Percentiles rank a stretch among this genome's conserved stretches.
phyloP scores from a whole-genome alignment of 2,113 vertebrate species.

The Uria lomvia region DNA sequence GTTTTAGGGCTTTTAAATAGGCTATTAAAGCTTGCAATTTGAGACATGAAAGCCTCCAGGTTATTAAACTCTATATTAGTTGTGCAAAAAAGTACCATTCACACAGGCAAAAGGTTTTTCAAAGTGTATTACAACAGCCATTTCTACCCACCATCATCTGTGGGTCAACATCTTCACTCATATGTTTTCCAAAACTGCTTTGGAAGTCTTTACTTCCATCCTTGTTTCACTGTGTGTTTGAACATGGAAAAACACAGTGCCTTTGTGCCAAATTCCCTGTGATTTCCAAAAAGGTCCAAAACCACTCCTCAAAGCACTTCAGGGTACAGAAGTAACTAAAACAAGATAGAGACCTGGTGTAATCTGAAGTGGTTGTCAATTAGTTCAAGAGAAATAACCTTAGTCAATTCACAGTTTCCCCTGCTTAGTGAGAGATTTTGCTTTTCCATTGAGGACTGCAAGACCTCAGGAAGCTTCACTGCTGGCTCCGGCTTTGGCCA shows the following conservation, averaged over 20 bases:
- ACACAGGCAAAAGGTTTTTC: background rate
- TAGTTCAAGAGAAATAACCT: background rate
- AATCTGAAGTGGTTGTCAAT: background rate
- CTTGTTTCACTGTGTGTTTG: background rate
- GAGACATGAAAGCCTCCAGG: background rate
- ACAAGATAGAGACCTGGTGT: background rate
- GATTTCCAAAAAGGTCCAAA: background rate
- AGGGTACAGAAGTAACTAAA: background rate
- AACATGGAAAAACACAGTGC: background rate
- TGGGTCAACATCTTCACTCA: background rate
- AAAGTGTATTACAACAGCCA: background rate
- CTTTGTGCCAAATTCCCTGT: background rate
- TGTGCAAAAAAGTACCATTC: background rate
- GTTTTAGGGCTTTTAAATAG: background rate
- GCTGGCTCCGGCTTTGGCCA: background rate
- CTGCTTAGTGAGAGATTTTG: background rate
- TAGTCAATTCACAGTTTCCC: background rate
- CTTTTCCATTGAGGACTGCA: background rate
- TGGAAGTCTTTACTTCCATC: background rate
- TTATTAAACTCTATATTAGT: background rate
- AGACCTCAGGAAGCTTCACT: background rate
- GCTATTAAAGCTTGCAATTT: background rate
- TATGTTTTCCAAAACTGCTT: background rate
- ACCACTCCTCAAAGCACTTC: background rate
- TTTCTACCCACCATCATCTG: background rate